A percentile compares a stretch with the other conserved stretches of the same genome.
phyloP scores from a whole-genome alignment of 1,140 invertebrate species.

The Drosophila equinoxialis region DNA sequence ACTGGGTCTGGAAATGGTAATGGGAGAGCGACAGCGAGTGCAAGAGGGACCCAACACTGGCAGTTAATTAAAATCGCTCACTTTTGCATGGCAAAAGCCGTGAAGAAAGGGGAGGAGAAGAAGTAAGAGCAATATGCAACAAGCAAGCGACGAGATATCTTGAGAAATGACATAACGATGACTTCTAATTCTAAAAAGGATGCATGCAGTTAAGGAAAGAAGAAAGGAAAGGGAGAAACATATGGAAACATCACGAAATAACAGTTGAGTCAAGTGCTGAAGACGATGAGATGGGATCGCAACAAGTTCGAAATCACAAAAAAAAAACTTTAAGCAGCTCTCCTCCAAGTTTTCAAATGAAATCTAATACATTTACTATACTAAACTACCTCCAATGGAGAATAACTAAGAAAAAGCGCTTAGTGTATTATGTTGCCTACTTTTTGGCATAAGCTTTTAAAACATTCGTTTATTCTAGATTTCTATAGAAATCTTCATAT shows the following conservation, averaged over 20 bases:
- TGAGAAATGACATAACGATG: conserved; percentile 24
- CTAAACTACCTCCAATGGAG: no score
- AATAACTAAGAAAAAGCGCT: no score
- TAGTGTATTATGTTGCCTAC: no score
- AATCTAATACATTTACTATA: no score
- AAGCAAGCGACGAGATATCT: conserved; percentile 3
- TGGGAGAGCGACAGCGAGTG: conserved; percentile 2
- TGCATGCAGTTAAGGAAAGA: neutral
- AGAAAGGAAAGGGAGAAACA: neutral
- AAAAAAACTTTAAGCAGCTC: no score
- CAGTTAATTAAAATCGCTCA: conserved; percentile 27
- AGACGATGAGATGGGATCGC: no score
- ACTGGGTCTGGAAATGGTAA: conserved; percentile 6
- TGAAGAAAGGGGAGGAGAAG: neutral
- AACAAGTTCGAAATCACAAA: no score
- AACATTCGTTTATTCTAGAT: no score
- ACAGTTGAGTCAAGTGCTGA: no score
- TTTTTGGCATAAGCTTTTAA: no score
- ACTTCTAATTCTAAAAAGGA: neutral
- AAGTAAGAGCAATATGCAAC: neutral
- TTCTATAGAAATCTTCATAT: no score
- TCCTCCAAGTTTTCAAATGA: no score
- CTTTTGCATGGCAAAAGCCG: neutral
- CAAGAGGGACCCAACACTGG: conserved; percentile 25
- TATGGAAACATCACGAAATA: neutral